Evolutionary conservation across 1,140 invertebrate species (phyloP).

Genomic region (Zaprionus capensis): DNA sequence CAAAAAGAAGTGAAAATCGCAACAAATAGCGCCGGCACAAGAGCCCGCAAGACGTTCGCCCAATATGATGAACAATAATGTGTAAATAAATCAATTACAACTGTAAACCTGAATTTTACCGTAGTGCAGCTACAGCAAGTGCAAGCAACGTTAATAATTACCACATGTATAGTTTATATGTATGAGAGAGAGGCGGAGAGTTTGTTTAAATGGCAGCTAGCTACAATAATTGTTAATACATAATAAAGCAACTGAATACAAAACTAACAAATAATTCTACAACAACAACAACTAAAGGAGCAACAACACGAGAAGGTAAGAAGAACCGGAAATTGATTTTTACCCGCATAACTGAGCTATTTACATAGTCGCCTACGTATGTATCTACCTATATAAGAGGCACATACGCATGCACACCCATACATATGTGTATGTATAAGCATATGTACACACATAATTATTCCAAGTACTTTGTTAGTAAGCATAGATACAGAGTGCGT

Average conservation of each 20-base stretch:
- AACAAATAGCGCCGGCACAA: background rate
- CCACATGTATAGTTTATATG: constrained; percentile 49
- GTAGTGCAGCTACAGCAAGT: constrained; percentile 30
- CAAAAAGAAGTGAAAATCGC: background rate
- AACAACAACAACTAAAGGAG: constrained; percentile 20
- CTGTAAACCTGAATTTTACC: constrained; percentile 44
- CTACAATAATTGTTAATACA: constrained; percentile 51
- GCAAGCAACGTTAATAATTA: constrained; percentile 47
- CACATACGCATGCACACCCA: background rate
- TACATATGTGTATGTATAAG: constrained; percentile 23
- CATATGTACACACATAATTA: constrained; percentile 11
- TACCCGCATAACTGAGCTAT: constrained; percentile 33
- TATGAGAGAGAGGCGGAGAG: constrained; percentile 8
- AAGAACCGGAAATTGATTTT: constrained; percentile 52
- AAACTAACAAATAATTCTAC: constrained; percentile 11
- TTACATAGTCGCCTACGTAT: constrained; percentile 12
- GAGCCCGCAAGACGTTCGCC: constrained; percentile 10
- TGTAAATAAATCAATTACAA: constrained; percentile 47
- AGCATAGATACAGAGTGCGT: background rate
- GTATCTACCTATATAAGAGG: constrained; percentile 1
- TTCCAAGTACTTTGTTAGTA: constrained; percentile 9
- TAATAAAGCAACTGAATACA: constrained; percentile 16
- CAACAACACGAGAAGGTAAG: constrained; percentile 32
- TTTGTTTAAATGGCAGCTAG: constrained; percentile 39
- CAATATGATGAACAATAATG: constrained; percentile 29